Evolutionary conservation across 2,113 vertebrate genomes (phyloP).

Genomic region (Peromyscus polionotus): DNA sequence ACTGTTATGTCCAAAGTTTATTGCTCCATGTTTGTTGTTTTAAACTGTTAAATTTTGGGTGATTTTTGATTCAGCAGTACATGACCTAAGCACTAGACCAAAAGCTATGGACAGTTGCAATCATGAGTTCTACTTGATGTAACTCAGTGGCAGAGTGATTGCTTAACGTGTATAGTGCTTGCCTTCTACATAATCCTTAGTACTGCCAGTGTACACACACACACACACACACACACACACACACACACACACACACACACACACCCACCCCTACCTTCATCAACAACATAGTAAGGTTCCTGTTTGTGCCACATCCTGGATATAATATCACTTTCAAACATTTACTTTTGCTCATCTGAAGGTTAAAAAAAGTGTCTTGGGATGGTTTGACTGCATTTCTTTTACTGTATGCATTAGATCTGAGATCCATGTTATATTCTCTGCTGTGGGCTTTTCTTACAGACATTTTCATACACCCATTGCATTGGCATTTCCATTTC

Average conservation of each 20-base stretch:
- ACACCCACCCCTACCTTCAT: not conserved
- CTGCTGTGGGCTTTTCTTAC: slow-evolving; percentile 44
- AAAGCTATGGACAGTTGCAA: not conserved
- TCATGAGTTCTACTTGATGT: not conserved
- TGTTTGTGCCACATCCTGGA: not conserved
- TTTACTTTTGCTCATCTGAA: not conserved
- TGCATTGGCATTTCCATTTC: slow-evolving; percentile 43
- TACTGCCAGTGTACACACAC: not conserved
- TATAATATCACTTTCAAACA: not conserved
- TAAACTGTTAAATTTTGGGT: slow-evolving; percentile 8
- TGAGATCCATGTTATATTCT: slow-evolving; percentile 1
- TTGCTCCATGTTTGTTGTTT: slow-evolving; percentile 19
- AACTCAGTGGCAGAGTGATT: not conserved
- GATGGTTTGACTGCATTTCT: slow-evolving; percentile 44
- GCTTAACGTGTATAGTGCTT: not conserved
- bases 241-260: not conserved
- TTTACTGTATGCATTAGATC: not conserved
- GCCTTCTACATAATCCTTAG: not conserved
- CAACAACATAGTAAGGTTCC: not conserved
- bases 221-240: not conserved
- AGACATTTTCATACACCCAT: slow-evolving; percentile 12
- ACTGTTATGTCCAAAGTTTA: not conserved
- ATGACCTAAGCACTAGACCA: not conserved
- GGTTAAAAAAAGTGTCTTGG: not conserved
- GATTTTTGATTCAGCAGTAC: slow-evolving; percentile 21